These are phyloP conservation scores for Ascaphus truei DNA, from an alignment of 2,113 vertebrate genomes.

Conservation along the genomic window DNA sequence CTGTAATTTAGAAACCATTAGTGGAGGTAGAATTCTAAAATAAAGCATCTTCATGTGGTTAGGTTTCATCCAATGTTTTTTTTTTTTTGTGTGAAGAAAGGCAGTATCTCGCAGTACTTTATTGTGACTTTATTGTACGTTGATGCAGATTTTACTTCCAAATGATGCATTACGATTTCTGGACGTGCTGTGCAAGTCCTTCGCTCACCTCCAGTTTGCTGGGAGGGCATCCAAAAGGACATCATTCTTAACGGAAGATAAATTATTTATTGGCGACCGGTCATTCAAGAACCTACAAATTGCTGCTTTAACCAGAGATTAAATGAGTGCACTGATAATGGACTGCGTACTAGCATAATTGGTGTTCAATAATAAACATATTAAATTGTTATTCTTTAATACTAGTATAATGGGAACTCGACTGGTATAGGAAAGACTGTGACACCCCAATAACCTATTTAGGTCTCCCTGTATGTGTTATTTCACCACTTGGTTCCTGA, in stretches of 20 bases:
- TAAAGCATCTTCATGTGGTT: constrained; percentile 44
- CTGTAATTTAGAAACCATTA: constrained; percentile 56
- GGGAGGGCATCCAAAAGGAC: not conserved
- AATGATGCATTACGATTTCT: no score
- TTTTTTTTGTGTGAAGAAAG: no score
- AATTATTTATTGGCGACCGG: not conserved
- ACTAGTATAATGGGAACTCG: no score
- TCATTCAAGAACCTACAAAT: not conserved
- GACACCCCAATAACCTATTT: no score
- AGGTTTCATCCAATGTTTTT: constrained; percentile 40
- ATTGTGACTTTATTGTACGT: not conserved
- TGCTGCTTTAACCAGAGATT: not conserved
- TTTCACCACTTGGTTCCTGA: no score
- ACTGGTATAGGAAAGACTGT: no score
- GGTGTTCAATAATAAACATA: not conserved
- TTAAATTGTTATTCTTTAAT: no score
- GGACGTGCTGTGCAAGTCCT: not conserved
- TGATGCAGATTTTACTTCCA: not conserved
- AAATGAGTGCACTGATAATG: not conserved
- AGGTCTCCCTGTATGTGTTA: no score
- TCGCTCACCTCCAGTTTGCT: not conserved
- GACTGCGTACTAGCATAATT: not conserved
- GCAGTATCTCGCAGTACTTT: no score
- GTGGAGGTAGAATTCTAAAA: constrained; percentile 50
- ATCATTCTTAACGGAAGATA: no score